A percentile compares a stretch with the other conserved stretches of the same genome.
Evolutionary conservation across 2,888 invertebrate species (phyloP).

Genomic region (Phymatocera aterrima): DNA sequence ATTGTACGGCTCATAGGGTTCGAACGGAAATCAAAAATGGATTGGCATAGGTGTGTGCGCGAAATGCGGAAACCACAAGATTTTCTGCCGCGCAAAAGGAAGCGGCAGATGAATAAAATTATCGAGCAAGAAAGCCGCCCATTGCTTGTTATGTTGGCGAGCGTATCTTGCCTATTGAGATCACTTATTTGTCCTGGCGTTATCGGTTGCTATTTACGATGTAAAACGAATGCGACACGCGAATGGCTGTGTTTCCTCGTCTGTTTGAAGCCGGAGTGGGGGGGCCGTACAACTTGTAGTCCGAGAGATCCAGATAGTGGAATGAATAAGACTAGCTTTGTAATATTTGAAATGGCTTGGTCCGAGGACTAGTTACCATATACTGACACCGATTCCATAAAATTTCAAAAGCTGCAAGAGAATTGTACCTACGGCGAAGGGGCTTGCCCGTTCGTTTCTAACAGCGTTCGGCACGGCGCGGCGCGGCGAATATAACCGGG

Average conservation of each 20-base stretch:
- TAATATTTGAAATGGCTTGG: conserved; percentile 28
- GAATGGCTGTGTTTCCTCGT: conserved; percentile 31
- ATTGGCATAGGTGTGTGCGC: not conserved
- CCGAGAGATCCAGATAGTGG: conserved; percentile 23
- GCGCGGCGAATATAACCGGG: not conserved
- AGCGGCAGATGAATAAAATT: conserved; percentile 2
- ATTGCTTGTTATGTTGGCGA: conserved; percentile 31
- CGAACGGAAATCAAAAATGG: no score
- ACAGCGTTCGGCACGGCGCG: no score
- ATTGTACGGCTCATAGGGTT: no score
- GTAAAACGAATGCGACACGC: conserved; percentile 5
- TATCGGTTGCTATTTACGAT: conserved; percentile 28
- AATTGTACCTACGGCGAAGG: no score
- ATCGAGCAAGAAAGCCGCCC: conserved; percentile 13
- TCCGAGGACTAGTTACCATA: conserved; percentile 15
- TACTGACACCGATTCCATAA: conserved; percentile 20
- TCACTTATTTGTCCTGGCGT: conserved; percentile 28
- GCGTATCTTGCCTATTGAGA: not conserved
- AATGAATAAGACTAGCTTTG: conserved; percentile 21
- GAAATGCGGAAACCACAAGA: not conserved
- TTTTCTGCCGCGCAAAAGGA: not conserved
- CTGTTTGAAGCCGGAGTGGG: conserved; percentile 5
- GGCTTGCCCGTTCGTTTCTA: no score
- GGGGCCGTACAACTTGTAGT: not conserved
- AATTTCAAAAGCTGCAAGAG: conserved; percentile 2